Percentiles rank a stretch among this genome's conserved stretches.
phyloP scores from a whole-genome alignment of 2,113 vertebrate genomes.

The Acanthisitta chloris region DNA sequence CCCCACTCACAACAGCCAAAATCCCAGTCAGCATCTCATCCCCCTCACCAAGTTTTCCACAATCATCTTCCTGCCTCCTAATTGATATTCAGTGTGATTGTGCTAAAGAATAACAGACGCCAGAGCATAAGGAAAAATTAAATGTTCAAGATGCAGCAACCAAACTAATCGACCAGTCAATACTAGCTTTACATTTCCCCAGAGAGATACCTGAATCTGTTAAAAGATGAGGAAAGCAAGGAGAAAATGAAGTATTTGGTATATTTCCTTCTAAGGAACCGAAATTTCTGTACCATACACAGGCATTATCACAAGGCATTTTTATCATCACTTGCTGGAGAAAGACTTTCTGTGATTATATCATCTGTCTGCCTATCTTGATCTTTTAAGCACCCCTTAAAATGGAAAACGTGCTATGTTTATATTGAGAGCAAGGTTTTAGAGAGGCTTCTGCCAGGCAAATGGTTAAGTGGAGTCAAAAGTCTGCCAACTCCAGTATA shows the following conservation, averaged over 20 bases:
- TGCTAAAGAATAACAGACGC: conserved; percentile 54
- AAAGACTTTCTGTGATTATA: not conserved
- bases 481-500: not conserved
- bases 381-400: not conserved
- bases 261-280: not conserved
- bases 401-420: not conserved
- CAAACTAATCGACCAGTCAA: conserved; percentile 28
- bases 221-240: not conserved
- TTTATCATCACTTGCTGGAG: not conserved
- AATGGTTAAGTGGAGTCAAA: not conserved
- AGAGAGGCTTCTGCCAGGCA: not conserved
- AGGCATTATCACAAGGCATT: not conserved
- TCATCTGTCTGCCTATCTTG: not conserved
- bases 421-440: not conserved
- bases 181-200: conserved; percentile 12
- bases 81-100: conserved; percentile 66
- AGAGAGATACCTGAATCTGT: not conserved
- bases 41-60: not conserved
- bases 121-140: conserved; percentile 65
- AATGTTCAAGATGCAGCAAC: conserved; percentile 30
- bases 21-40: not conserved
- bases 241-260: not conserved
- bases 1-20: not conserved
- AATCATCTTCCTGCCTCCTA: conserved; percentile 19
- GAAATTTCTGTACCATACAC: not conserved